Percentiles rank a stretch among this genome's conserved stretches.
Conservation (phyloP, 64 coral and sea anemone genomes). For the Montipora cactus region DNA sequence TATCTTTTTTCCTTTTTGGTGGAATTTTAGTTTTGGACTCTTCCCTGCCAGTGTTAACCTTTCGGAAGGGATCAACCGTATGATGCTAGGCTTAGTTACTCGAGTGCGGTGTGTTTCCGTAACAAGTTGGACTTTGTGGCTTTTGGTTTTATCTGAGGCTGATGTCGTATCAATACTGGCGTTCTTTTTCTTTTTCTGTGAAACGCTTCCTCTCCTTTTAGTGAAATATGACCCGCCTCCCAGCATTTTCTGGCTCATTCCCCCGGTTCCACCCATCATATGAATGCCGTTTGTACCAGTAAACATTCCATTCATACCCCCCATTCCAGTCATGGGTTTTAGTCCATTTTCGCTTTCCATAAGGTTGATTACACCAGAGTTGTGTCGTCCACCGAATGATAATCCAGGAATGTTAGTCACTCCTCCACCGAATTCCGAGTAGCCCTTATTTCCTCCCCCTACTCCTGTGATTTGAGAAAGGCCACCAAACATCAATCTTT, state of each 20-base stretch:
- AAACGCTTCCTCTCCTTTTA: constrained; percentile 14
- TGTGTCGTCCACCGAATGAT: constrained; percentile 4
- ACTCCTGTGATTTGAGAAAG: constrained; percentile 2
- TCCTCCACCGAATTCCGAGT: constrained; percentile 26
- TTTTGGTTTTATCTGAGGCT: background rate
- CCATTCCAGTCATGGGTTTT: constrained; percentile 46
- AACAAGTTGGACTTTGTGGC: background rate
- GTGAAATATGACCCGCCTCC: constrained; percentile 16
- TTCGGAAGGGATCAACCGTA: background rate
- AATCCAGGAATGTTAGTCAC: constrained; percentile 34
- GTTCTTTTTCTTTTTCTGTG: background rate
- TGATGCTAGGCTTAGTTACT: background rate
- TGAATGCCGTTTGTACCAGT: constrained; percentile 20
- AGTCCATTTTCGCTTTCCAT: constrained; percentile 41
- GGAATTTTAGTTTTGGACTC: background rate
- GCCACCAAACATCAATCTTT: constrained; percentile 44
- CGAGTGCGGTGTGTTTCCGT: background rate
- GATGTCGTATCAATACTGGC: background rate
- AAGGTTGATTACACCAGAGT: constrained; percentile 39
- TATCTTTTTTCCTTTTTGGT: background rate
- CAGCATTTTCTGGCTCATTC: constrained; percentile 8
- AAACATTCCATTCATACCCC: background rate
- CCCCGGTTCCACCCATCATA: constrained; percentile 14
- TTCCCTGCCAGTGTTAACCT: background rate
- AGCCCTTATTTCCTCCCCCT: constrained; percentile 3